Base-by-base conservation (phyloP, 2,888 invertebrate genomes). In the Carpatolechia fugitivella region DNA sequence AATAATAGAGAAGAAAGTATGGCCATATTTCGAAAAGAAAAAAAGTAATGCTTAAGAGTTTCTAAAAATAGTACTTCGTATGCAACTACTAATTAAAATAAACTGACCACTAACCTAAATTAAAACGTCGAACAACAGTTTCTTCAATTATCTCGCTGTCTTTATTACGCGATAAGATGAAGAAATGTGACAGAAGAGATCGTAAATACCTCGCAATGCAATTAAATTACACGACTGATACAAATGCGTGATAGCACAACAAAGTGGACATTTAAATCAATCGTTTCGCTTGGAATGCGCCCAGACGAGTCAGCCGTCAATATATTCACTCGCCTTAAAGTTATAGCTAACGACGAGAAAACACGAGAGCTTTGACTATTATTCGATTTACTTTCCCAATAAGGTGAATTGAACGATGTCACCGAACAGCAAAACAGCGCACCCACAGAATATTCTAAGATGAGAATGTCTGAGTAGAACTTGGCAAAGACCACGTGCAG, bases 361-460 rank as follows among this genome's bases (percentile, higher is more conserved):
- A 74, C 82, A 78, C 74, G 78, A 77, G 70, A 70, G 70, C 71
- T 72, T 73, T 68, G 69, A 68, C 58, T 52, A 41, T 68, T 72
- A 74, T 80, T 78, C 78, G 72, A 79, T 81, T 81, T 76, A 75
- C 72, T 78, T 78, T 78, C 76, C 76, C 70, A 79, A 78, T 80
- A 83, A 76, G 77, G 74, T 74, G 71, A 66, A 72, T 67, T 71
- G 78, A 78, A 74, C 73, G 78, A 76, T 78, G 80, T 79, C 77
- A 69, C 74, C 75, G 74, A 78, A 79, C 78, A 81, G 82, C 81
- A 80, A 82, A 85, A 84, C 82, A 85, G 78, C 79, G 69, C 69
- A 80, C 84, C 76, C 72, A 70, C 74, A 74, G 66, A 54, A 58
- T 56, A 59, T 49, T 49, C 52, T 55, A 70, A 61, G 62, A 70